Base-by-base conservation (phyloP, 2,888 invertebrate genomes). In the Stratiomys singularior region DNA sequence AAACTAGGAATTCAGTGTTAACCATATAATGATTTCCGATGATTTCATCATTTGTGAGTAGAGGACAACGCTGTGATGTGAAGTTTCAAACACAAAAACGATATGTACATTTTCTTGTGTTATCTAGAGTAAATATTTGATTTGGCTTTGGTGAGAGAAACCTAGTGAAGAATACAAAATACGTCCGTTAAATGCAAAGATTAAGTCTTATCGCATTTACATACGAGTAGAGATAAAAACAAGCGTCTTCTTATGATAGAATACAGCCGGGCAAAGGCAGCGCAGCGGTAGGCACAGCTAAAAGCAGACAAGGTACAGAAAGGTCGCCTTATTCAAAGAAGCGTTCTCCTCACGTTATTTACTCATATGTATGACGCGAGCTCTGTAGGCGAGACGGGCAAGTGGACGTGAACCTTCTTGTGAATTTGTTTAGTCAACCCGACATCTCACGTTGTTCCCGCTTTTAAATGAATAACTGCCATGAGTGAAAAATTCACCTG, bases 131-230 rank as follows among this genome's bases (percentile, higher is more conserved):
- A 23, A 69, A 69, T 69, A 69, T 69, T 69, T 46, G 27, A 69
- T 23, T 23, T 69, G 25, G 47, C 46, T 47, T 69, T 69, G 69
- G 69, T 69, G 69, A 69, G 69, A 69, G 69, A 69, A 69, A 69
- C 46, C 47, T 30, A 30, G 47, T 44, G 44, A 47, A 46, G 69
- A 46, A 44, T 69, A 69, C 30, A 15, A 69, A 69, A 69, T 46
- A 69, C 69, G 69, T 69, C 69, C 69, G 69, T 69, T 69, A 69
- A 69, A 69, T 69, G 46, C 69, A 47, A 69, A 69, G 69, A 69
- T 69, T 69, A 69, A 25, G 69, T 69, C 69, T 74, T 74, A 74
- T 74, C 74, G 60, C 74, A 74, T 74, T 74, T 74, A 74, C 74
- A 74, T 74, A 74, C 37, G 58, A 30, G 47, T 11, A 13, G 13